These are phyloP conservation scores for Calephelis perditalis DNA, from an alignment of 2,888 invertebrate species.

Conservation along the genomic window DNA sequence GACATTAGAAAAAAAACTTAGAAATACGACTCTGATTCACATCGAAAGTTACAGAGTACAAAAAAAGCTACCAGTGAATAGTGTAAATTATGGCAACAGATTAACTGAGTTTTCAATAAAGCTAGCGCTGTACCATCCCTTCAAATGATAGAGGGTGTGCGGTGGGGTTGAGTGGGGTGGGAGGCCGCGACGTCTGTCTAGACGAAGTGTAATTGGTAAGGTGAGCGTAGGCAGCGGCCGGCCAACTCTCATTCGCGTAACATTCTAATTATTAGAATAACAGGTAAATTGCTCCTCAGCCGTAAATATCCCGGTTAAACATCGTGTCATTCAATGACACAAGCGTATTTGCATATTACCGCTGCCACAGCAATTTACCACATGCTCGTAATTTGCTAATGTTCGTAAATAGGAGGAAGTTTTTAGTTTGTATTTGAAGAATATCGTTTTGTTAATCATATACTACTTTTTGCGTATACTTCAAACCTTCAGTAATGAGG, in stretches of 20 bases:
- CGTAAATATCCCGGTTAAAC: slow-evolving; percentile 9
- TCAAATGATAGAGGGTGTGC: slow-evolving; percentile 36
- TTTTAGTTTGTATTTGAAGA: too few relatives aligned
- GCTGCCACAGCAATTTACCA: neutral
- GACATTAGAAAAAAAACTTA: too few relatives aligned
- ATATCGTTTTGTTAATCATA: too few relatives aligned
- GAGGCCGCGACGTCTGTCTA: slow-evolving; percentile 59
- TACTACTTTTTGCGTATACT: too few relatives aligned
- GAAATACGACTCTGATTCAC: too few relatives aligned
- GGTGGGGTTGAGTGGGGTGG: slow-evolving; percentile 46
- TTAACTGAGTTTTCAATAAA: slow-evolving; percentile 20
- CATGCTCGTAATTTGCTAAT: too few relatives aligned
- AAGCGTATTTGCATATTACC: slow-evolving; percentile 9
- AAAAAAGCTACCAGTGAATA: too few relatives aligned
- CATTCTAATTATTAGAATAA: slow-evolving; percentile 49
- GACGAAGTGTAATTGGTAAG: slow-evolving; percentile 70
- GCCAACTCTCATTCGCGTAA: slow-evolving; percentile 47
- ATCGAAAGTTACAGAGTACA: too few relatives aligned
- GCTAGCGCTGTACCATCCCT: slow-evolving; percentile 29
- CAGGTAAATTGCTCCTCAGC: slow-evolving; percentile 37
- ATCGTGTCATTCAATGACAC: slow-evolving; percentile 8
- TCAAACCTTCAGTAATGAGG: too few relatives aligned
- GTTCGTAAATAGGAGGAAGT: too few relatives aligned
- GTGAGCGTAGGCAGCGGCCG: slow-evolving; percentile 60
- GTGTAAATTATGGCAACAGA: slow-evolving; percentile 15